Evolutionary conservation across 2,113 vertebrate genomes (phyloP).

Genomic region (Anas platyrhynchos): DNA sequence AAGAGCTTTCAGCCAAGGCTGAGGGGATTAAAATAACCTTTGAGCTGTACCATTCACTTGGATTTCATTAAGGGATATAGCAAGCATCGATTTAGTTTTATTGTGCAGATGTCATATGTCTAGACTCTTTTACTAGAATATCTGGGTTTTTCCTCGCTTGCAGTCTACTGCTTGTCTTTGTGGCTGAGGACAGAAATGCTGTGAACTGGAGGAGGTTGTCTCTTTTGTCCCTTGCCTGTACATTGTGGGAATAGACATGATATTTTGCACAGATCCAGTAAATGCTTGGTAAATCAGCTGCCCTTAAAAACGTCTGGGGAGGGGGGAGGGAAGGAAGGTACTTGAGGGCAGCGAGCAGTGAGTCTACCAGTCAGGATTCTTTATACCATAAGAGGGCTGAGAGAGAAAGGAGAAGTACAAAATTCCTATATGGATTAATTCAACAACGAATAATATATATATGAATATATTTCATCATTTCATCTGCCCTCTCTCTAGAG

Average conservation of each 20-base stretch:
- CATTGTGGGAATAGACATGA: neutral
- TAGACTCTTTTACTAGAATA: neutral
- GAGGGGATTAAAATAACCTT: neutral
- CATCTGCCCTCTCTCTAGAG: neutral
- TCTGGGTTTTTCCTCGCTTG: neutral
- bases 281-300: neutral
- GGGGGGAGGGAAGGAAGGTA: neutral
- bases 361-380: neutral
- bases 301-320: neutral
- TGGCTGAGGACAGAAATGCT: neutral
- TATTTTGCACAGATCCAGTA: neutral
- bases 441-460: neutral
- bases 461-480: too few species aligned
- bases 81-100: conserved; percentile 23
- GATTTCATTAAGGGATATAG: neutral
- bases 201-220: neutral
- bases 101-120: neutral
- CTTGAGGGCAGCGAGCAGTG: neutral
- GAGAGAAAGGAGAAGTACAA: neutral
- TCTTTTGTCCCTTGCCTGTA: neutral
- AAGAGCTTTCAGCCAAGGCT: neutral
- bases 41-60: neutral
- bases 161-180: neutral
- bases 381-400: neutral
- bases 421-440: neutral